Evolutionary conservation across 1,140 invertebrate genomes (phyloP), one percentile per base, ranked within the genome.

Genomic region (Paramacrobiotus metropolitanus): DNA sequence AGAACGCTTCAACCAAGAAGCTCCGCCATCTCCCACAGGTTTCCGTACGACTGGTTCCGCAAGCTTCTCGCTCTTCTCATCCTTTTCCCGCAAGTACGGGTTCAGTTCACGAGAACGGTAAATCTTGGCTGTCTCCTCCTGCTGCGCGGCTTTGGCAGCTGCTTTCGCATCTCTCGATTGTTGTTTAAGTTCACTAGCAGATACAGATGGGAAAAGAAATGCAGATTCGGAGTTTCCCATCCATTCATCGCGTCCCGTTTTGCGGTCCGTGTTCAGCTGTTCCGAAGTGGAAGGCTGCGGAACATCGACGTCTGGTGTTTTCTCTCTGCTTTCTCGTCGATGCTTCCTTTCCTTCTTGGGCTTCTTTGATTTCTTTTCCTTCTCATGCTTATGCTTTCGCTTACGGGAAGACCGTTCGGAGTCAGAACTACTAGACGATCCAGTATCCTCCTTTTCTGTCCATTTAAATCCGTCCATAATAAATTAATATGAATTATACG

Each of bases 21-120:
- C 68, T 61, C 77, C 74, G 44, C 72, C 72, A 65, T 75, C 71
- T 40, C 72, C 72, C 2, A 69, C 24, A 9, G 31, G 18, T 59
- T 64, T 29, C 64, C 66, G 44, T 61, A 62, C 64, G 45, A 59
- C 70, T 67, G 69, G 69, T 66, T 60, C 65, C 55, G 63, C 66
- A 28, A 69, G 62, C 29, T 84, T 87, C 61, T 92, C 70, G 20
- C 88, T 88, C 55, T 76, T 80, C 15, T 88, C 88, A 62, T 85
- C 86, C 73, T 84, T 76, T 77, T 86, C 88, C 86, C 87, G 48
- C 15, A 55, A 92, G 71, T 89, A 86, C 1, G 87, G 88, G 78
- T 95, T 95, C 55, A 91, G 73, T 75, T 94, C 89, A 67, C 79
- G 76, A 1, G 68, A 15, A 15, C 28, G 15, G 24, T 55, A 55